phyloP scores from a whole-genome alignment of 2,113 vertebrate genomes.

The Ellobius talpinus region DNA sequence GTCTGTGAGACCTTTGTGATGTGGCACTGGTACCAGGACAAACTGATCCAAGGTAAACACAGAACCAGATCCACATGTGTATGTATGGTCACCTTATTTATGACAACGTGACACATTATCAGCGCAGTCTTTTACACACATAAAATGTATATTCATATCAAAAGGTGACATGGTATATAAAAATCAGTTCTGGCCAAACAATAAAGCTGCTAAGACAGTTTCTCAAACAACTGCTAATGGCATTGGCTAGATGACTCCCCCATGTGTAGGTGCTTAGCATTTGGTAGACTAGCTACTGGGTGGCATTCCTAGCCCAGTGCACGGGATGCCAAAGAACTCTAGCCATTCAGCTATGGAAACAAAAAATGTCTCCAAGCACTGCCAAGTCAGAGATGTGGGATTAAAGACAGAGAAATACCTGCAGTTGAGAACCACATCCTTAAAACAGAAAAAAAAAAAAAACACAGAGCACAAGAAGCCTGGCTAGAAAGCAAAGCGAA shows the following conservation, averaged over 20 bases:
- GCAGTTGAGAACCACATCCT: background rate
- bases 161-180: background rate
- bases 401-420: background rate
- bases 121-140: constrained; percentile 12
- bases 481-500: constrained; percentile 8
- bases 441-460: background rate
- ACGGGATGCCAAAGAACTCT: background rate
- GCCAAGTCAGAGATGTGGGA: background rate
- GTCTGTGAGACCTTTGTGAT: background rate
- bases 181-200: background rate
- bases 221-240: background rate
- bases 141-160: background rate
- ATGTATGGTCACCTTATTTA: background rate
- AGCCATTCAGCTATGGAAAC: background rate
- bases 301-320: background rate
- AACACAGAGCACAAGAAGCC: background rate
- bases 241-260: background rate
- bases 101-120: background rate
- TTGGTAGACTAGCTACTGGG: background rate
- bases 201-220: background rate
- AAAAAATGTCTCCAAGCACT: background rate
- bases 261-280: background rate
- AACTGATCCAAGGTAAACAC: background rate
- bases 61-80: background rate
- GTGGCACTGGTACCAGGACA: background rate